These are phyloP conservation scores for Tachycineta bicolor DNA, from an alignment of 2,113 vertebrate species.

Conservation along the genomic window DNA sequence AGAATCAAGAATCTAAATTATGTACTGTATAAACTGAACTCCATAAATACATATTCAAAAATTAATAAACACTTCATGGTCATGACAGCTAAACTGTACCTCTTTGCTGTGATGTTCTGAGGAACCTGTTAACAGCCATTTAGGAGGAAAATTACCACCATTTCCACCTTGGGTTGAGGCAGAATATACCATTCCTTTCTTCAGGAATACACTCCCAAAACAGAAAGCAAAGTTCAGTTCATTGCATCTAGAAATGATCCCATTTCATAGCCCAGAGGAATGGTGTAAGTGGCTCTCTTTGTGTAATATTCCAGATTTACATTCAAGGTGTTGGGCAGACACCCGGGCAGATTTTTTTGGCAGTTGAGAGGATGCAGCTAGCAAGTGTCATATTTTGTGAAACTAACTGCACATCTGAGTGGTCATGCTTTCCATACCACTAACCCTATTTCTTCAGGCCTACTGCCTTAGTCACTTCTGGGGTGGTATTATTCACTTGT, in stretches of 20 bases:
- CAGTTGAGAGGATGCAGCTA: not conserved
- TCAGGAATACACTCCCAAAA: not conserved
- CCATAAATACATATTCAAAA: not conserved
- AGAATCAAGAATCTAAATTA: slow-evolving; percentile 23
- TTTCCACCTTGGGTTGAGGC: not conserved
- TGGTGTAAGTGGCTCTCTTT: not conserved
- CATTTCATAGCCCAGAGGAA: not conserved
- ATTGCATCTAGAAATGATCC: not conserved
- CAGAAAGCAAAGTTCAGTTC: not conserved
- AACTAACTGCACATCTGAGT: not conserved
- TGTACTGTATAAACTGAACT: not conserved
- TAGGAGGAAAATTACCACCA: not conserved
- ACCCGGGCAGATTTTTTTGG: not conserved
- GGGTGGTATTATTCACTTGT: not conserved
- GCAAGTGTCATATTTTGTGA: not conserved
- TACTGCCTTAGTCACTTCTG: not conserved
- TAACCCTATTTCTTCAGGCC: not conserved
- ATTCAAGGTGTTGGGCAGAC: not conserved
- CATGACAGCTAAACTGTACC: not conserved
- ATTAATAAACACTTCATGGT: slow-evolving; percentile 27
- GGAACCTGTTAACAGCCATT: not conserved
- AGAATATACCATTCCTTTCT: not conserved
- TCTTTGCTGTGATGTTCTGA: not conserved
- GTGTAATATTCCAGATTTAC: not conserved
- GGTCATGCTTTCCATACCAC: not conserved